Conservation (phyloP, 2,888 invertebrate genomes). For the Sesia bembeciformis region DNA sequence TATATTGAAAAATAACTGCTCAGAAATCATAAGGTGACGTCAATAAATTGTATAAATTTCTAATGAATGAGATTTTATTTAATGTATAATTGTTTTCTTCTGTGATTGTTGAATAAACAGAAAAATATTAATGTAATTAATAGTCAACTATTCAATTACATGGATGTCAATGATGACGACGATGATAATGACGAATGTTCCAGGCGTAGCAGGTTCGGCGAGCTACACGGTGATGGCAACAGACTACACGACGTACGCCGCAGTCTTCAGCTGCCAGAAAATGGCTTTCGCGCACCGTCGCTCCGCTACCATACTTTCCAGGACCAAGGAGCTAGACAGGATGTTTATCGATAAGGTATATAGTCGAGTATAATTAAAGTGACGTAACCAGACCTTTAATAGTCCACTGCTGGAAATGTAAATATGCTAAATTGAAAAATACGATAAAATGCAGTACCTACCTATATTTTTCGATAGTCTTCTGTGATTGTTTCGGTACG, state of each 20-base stretch:
- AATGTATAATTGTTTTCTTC: neutral
- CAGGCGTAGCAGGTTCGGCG: slow-evolving; percentile 84
- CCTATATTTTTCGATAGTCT: too few species aligned
- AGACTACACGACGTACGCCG: slow-evolving; percentile 84
- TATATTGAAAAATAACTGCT: neutral
- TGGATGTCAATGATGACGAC: slow-evolving; percentile 1
- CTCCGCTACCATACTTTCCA: slow-evolving; percentile 87
- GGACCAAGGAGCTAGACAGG: slow-evolving; percentile 81
- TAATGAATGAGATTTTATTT: neutral
- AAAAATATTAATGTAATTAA: too few species aligned
- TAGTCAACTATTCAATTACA: too few species aligned
- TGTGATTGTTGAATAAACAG: too few species aligned
- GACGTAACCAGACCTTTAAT: too few species aligned
- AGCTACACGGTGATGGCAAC: slow-evolving; percentile 83
- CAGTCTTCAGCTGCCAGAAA: slow-evolving; percentile 86
- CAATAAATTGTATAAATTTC: neutral
- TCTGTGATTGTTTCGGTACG: neutral
- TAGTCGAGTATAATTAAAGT: too few species aligned
- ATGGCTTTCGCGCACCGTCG: slow-evolving; percentile 83
- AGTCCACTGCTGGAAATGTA: too few species aligned
- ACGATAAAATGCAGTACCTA: too few species aligned
- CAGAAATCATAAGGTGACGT: neutral
- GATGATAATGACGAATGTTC: slow-evolving; percentile 4
- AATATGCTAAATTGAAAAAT: too few species aligned
- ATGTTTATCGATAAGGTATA: slow-evolving; percentile 79